A percentile compares a stretch with the other conserved stretches of the same genome.
phyloP scores from a whole-genome alignment of 2,888 invertebrate genomes.

The Phyllotreta striolata region DNA sequence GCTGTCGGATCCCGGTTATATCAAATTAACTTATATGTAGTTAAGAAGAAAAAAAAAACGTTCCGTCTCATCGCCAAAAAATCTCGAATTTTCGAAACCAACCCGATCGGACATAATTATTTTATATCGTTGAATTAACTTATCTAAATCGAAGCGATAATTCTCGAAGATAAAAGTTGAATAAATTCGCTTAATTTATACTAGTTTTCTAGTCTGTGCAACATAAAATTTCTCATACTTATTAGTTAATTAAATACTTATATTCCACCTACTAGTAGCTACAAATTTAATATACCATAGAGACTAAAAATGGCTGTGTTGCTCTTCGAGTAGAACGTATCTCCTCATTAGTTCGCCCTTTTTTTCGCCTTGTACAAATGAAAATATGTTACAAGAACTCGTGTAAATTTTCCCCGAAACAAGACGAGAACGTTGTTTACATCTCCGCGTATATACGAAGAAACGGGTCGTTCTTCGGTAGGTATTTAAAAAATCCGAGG shows the following conservation, averaged over 20 bases:
- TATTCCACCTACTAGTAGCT: too few relatives aligned
- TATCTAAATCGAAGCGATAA: conserved; percentile 24
- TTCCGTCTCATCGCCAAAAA: too few relatives aligned
- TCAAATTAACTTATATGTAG: too few relatives aligned
- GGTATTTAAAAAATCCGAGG: background rate
- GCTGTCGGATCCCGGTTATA: too few relatives aligned
- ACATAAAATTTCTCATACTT: too few relatives aligned
- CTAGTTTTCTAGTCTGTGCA: conserved; percentile 1
- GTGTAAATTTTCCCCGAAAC: conserved; percentile 38
- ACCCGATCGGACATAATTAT: too few relatives aligned
- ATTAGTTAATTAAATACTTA: too few relatives aligned
- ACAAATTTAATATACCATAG: background rate
- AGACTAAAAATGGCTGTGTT: background rate
- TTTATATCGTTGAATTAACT: conserved; percentile 20
- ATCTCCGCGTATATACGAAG: background rate
- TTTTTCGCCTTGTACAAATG: conserved; percentile 34
- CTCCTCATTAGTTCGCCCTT: conserved; percentile 32
- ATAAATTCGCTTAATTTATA: too few relatives aligned
- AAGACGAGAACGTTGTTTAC: conserved; percentile 30
- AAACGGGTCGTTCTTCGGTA: background rate
- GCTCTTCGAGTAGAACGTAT: conserved; percentile 8
- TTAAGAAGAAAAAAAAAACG: too few relatives aligned
- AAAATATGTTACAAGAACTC: conserved; percentile 42
- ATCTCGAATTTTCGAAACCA: too few relatives aligned
- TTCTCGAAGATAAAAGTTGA: too few relatives aligned